Base-by-base conservation (phyloP, 2,113 vertebrate genomes). In the Poeciliopsis retropinna region DNA sequence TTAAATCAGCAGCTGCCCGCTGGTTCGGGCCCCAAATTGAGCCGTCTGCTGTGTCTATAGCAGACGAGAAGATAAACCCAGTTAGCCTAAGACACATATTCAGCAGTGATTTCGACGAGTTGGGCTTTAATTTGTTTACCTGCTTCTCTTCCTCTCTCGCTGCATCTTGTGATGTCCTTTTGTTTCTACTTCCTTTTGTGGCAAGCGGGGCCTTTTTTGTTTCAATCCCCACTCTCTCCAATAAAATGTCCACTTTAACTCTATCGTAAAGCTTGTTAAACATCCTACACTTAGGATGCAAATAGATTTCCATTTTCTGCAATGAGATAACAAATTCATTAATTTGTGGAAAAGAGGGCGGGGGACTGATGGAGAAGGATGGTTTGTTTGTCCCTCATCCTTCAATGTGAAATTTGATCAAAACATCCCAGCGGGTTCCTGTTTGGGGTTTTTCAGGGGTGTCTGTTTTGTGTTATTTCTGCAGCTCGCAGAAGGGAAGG, bases 321-420 rank as follows among this genome's bases (percentile, higher is more conserved):
- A 68, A 68, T 27, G 3, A 78, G 74, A 79, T 31, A 72, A 76
- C 67, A 37, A 63, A 67, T 67, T 69, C 51, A 81, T 85, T 85
- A 54, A 87, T 89, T 86, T 81, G 68, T 9, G 15, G 27, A 60
- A 51, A 17, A 2, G 51, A 37, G 47, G 0, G 64, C 30, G 19
- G 11, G 67, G 32, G 28, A 2, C 5, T 63, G 29, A 31, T 29
- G n/a, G 14, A 0, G 71, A 51, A 9, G 54, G 30, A 22, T 9
- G 64, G 60, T 64, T 80, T 80, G 79, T 82, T 76, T 72, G 61
- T 70, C 67, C 25, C 64, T 60, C 62, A 64, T 83, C 81, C 75
- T 79, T 89, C 70, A 86, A 86, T 87, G 81, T 85, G 64, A 78
- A 78, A 84, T 82, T 28, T 75, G 85, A 88, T 90, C 76, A 89